Evolutionary conservation across 1,140 invertebrate species (phyloP).

Genomic region (Drosophila bocki): DNA sequence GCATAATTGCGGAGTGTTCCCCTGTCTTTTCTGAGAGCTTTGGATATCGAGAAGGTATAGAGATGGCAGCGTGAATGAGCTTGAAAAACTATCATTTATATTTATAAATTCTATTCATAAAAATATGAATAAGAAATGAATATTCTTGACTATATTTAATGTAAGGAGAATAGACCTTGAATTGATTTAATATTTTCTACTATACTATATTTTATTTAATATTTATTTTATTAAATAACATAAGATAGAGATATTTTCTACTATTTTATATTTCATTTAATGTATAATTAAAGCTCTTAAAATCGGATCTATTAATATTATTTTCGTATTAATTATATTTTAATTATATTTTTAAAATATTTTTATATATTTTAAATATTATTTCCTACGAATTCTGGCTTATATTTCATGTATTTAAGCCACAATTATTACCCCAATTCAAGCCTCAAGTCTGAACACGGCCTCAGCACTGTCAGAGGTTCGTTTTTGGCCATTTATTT

Average conservation of each 20-base stretch:
- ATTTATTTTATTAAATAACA: rapidly evolving
- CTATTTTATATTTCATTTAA: neutral
- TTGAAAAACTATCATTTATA: neutral
- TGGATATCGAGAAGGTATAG: neutral
- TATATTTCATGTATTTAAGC: too few species aligned
- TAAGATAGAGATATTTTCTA: neutral
- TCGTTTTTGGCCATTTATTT: constrained; percentile 27
- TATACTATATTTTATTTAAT: too few species aligned
- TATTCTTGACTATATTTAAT: too few species aligned
- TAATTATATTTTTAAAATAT: neutral
- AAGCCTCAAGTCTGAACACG: neutral
- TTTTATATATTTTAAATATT: too few species aligned
- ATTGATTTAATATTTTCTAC: neutral
- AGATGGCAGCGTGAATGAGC: constrained; percentile 20
- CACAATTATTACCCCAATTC: neutral
- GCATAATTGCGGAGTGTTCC: constrained; percentile 47
- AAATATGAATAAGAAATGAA: too few species aligned
- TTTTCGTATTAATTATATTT: neutral
- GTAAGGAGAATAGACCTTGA: neutral
- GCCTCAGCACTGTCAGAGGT: constrained; percentile 1
- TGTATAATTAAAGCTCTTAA: neutral
- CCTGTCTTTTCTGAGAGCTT: neutral
- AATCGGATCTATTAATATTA: neutral
- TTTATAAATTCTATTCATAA: too few species aligned
- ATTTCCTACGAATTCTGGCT: neutral